Base-by-base conservation (phyloP, 2,797 vertebrate genomes). In the Tachyglossus aculeatus region DNA sequence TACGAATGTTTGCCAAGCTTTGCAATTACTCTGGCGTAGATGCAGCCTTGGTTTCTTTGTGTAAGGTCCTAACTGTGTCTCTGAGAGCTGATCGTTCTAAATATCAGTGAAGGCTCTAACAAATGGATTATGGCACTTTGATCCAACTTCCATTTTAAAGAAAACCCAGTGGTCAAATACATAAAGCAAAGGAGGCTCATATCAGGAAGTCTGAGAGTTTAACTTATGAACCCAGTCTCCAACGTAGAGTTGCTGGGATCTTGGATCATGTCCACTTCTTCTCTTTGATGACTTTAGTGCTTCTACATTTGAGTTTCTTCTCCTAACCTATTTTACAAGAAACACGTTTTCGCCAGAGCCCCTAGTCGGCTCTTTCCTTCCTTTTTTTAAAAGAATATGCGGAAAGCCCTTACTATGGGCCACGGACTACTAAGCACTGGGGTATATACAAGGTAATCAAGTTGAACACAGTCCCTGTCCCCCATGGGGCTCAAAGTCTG, bases 261-360 rank as follows among this genome's bases (percentile, higher is more conserved):
- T 86, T 90, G 88, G 86, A 82, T 32, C 55, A 51, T 45, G 48
- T 88, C 81, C 86, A 87, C 0, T 59, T 51, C 57, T 69, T 77
- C 72, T 72, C 74, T 91, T 88, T 89, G 88, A 90, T 88, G 82
- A 75, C 70, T 64, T 86, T 85, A 64, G 74, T 69, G 60, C 65
- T 83, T 89, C 77, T 82, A 38, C 86, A 89, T 84, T 88, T 86
- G 70, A 73, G 54, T 75, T 87, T 88, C 80, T 52, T 73, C 69
- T 84, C 85, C 84, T 74, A 88, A 78, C 67, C 53, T 79, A 64
- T 75, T 89, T 82, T 89, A 90, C 54, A 85, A 69, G 83, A 88
- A 89, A 75, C 80, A 84, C 72, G 78, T 85, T 90, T 90, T 72
- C 74, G 80, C 80, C 58, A 71, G 68, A 75, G 52, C 24, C 51